Percentiles rank a stretch among this genome's conserved stretches.
Conservation (phyloP, 2,888 invertebrate genomes). For the Trachelus iudaicus region DNA sequence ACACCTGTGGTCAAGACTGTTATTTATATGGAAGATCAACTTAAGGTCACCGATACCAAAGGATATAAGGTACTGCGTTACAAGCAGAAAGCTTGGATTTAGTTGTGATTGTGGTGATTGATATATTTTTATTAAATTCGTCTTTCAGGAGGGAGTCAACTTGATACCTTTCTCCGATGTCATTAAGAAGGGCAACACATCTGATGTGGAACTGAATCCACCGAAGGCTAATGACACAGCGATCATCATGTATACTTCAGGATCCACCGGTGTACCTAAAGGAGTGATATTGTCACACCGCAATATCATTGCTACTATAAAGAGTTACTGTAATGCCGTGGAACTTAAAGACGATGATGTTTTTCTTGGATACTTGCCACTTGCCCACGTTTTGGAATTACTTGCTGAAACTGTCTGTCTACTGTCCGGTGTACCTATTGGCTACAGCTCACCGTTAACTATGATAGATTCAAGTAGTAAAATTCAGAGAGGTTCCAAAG, state of each 20-base stretch:
- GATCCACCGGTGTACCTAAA: conserved; percentile 95
- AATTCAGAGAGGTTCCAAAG: conserved; percentile 93
- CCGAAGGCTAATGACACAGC: conserved; percentile 85
- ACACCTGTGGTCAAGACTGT: conserved; percentile 83
- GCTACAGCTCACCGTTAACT: conserved; percentile 96
- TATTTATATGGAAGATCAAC: conserved; percentile 90
- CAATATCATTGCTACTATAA: conserved; percentile 84
- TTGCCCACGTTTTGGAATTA: conserved; percentile 97
- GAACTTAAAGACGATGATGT: conserved; percentile 80
- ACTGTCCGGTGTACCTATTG: conserved; percentile 89
- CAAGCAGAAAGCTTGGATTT: not conserved
- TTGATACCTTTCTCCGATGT: conserved; percentile 82
- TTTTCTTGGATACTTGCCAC: conserved; percentile 94
- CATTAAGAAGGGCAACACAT: conserved; percentile 68
- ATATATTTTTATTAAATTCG: not conserved
- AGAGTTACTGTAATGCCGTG: conserved; percentile 83
- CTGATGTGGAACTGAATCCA: conserved; percentile 60
- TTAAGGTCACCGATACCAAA: conserved; percentile 75
- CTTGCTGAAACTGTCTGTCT: conserved; percentile 90
- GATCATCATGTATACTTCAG: conserved; percentile 99
- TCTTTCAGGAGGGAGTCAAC: conserved; percentile 71
- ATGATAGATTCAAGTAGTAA: conserved; percentile 94
- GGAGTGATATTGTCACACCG: conserved; percentile 86
- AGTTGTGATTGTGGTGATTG: not conserved
- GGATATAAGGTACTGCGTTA: conserved; percentile 72